Base-by-base conservation (phyloP, 2,113 vertebrate species). In the Azemiops feae region DNA sequence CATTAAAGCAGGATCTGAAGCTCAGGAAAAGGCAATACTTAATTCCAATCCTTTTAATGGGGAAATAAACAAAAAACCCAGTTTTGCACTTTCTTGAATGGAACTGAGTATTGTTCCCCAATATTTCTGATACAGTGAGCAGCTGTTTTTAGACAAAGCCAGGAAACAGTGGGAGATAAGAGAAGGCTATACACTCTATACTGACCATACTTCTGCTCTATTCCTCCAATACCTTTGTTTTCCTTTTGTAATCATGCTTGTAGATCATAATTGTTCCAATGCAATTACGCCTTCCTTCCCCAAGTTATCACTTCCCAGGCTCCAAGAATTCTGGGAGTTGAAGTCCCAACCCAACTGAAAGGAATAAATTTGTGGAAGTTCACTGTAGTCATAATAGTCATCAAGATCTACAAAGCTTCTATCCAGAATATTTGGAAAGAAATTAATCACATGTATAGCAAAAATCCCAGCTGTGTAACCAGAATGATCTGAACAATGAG, bases 401-500 rank as follows among this genome's bases (percentile, higher is more conserved):
- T 85, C 94, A 95, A 95, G 52, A 34, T 34, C 92, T 93, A 45
- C 50, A 54, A 94, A 64, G 58, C 14, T 92, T 95, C 95, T 92
- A 85, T 20, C 1, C 74, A 0, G 88, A 89, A 95, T 85, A 91
- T 54, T 94, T 91, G 85, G 85, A 55, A 90, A 91, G 88, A 45
- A 95, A 96, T 30, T 93, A 93, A 91, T 27, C 22, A 87, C 69
- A 92, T 92, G 43, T 30, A 88, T 93, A 25, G 93, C 92, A 85
- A 64, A n/a, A 88, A 11, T 30, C 54, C 93, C 94, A 95, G 93
- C 88, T 54, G 86, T 30, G 0, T 81, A 89, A 96, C 88, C 94
- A 93, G 60, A 88, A 92, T 1, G 0, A 91, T 57, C 91, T 91
- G 30, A 55, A 93, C 91, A 95, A 6, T 93, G 92, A 22, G 0